These are phyloP conservation scores for Poeciliopsis turneri DNA, from an alignment of 2,797 vertebrate species.

Conservation along the genomic window DNA sequence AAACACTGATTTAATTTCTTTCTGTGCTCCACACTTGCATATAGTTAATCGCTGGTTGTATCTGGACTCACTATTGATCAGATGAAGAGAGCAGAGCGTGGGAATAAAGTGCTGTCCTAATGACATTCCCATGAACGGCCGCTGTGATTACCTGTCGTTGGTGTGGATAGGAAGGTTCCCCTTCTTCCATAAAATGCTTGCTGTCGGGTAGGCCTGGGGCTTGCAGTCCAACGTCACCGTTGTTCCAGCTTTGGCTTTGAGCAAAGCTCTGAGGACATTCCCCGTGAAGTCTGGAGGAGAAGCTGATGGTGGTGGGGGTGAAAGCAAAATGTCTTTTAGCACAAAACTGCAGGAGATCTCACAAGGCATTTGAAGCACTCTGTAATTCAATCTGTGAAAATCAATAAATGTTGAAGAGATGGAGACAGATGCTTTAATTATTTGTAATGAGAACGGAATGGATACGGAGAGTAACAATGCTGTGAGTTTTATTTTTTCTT, in stretches of 20 bases:
- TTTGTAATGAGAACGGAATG: constrained; percentile 16
- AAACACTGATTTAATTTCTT: constrained; percentile 26
- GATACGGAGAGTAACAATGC: background rate
- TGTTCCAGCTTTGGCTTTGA: constrained; percentile 91
- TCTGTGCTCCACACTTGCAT: constrained; percentile 6
- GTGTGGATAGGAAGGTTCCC: constrained; percentile 86
- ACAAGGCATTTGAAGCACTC: constrained; percentile 27
- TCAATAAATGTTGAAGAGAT: constrained; percentile 32
- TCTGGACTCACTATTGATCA: constrained; percentile 19
- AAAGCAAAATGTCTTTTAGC: constrained; percentile 56
- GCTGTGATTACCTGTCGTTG: constrained; percentile 84
- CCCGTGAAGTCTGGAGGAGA: constrained; percentile 94
- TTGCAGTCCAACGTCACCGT: constrained; percentile 90
- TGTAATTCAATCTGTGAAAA: constrained; percentile 37
- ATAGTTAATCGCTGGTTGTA: background rate
- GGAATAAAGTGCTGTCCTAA: background rate
- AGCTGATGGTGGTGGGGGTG: constrained; percentile 75
- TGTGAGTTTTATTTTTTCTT: background rate
- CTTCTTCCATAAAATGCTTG: constrained; percentile 91
- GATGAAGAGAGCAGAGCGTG: background rate
- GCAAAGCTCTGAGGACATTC: constrained; percentile 86
- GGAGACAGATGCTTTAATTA: constrained; percentile 36
- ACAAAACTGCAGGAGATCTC: constrained; percentile 44
- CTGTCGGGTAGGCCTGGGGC: constrained; percentile 91
- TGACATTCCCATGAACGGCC: background rate